These are phyloP conservation scores for Whitmania pigra DNA, from an alignment of 1,140 invertebrate genomes.

Conservation along the genomic window DNA sequence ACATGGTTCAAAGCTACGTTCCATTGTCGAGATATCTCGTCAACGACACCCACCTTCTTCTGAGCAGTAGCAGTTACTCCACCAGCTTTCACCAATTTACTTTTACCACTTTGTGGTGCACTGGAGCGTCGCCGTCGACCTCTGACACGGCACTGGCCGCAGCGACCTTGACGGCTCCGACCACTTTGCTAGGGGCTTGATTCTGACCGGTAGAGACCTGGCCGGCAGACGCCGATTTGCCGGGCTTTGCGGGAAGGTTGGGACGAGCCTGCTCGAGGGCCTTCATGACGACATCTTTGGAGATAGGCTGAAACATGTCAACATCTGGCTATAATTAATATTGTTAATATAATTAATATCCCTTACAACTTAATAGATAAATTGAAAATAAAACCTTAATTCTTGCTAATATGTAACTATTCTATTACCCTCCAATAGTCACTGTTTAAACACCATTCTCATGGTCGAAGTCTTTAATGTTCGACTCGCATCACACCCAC, in stretches of 20 bases:
- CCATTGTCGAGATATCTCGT: no score
- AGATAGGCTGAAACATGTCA: conserved; percentile 52
- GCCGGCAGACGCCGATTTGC: conserved; percentile 14
- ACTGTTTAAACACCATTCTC: conserved; percentile 14
- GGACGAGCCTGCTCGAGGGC: conserved; percentile 72
- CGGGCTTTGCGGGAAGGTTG: conserved; percentile 62
- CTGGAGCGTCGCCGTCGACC: conserved; percentile 32
- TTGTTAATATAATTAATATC: no score
- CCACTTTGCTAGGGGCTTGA: not conserved
- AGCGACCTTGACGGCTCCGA: not conserved
- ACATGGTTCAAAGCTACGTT: no score
- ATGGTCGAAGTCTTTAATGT: not conserved
- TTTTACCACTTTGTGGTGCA: conserved; percentile 25
- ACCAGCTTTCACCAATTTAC: conserved; percentile 3
- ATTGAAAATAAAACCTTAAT: not conserved
- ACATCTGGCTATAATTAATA: no score
- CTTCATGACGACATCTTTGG: conserved; percentile 62
- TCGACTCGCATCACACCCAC: no score
- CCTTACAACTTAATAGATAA: no score
- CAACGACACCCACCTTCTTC: not conserved
- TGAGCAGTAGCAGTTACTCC: not conserved
- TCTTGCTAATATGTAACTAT: no score
- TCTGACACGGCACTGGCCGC: conserved; percentile 52
- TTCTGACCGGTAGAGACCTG: not conserved
- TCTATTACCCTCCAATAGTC: no score